Base-by-base conservation (phyloP, 2,888 invertebrate species). In the Eristalis arbustorum region DNA sequence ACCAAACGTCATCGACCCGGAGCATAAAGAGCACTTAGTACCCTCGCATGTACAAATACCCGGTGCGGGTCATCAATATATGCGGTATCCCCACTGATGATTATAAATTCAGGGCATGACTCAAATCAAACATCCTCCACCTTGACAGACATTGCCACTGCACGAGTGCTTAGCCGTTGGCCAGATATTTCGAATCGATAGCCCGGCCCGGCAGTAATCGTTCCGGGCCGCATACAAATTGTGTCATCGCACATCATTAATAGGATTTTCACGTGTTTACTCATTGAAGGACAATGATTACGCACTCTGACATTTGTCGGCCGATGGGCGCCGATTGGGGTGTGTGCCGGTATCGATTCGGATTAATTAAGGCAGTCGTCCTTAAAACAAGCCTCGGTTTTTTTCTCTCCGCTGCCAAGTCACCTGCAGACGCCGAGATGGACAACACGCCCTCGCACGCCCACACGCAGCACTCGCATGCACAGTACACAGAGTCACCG, bases 261-360 rank as follows among this genome's bases (percentile, higher is more conserved):
- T 84, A 79, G 79, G 84, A 79, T 84, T 84, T 79, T 84, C 79
- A 79, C 71, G 75, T 84, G 84, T 79, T 83, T 78, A 84, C 84
- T 84, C 79, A 84, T 79, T 56, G 66, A 42, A 79, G 69, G 57
- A 75, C 72, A 71, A 83, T 83, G 79, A 84, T 84, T 84, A 84
- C 84, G 79, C 69, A 74, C 59, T 68, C 25, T 69, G 75, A 62
- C 74, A 75, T 84, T 84, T 42, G 84, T 75, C 67, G 49, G 66
- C 66, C 34, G 84, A 49, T 49, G 49, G 49, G 49, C 18, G 49
- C 8, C 18, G 13, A 37, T 10, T 1, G 37, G 37, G 11, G 13
- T 37, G 49, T 18, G 1, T 6, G 18, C 49, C 49, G 49, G 8
- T 49, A 49, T 49, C 49, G 49, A 49, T 49, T 8, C 8, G 49